Evolutionary conservation across 2,888 invertebrate species (phyloP), one percentile per base, ranked within the genome.

Genomic region (Trichogramma evanescens): DNA sequence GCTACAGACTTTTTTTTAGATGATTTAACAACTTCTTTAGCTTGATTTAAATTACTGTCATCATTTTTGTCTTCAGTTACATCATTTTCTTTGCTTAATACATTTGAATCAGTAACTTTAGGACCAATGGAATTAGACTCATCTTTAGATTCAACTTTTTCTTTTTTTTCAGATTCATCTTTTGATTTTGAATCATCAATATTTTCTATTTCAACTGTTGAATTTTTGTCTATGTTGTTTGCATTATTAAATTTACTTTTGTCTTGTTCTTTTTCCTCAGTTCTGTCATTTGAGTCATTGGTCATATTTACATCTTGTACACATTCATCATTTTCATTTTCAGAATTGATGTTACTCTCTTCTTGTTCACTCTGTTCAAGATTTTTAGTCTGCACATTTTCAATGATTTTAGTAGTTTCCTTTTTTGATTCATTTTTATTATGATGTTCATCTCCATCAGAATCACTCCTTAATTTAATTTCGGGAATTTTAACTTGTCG

Each of bases 401-500:
- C n/a, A 5, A 4, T 26, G 50, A 50, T 38, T 9, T 61, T 41
- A 5, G 46, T 39, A 39, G 6, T 10, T 52, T 42, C 54, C 7
- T 43, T 40, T 58, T 54, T 56, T 43, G 3, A 42, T 41, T 53
- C 58, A 9, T 46, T 52, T 45, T 63, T 50, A 49, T 55, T 38
- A 26, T 9, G 39, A 46, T 40, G 40, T 50, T 43, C 10, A 9
- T 54, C 50, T 26, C 8, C 7, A 43, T 56, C 45, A 4, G 41
- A 26, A 7, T 56, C 52, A 45, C 57, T 55, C n/a, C 10, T 50
- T 49, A 48, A 45, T 6, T n/a, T 52, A 6, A 10, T 10, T 9
- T 45, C 44, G 38, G 56, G 13, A 8, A 67, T 6, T 0, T 9
- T 13, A 8, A 73, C 51, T 56, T 69, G 72, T 8, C 69, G 41